A percentile compares a stretch with the other conserved stretches of the same genome.
These are phyloP conservation scores for Hyalella azteca DNA, from an alignment of 2,888 invertebrate species.

Conservation along the genomic window DNA sequence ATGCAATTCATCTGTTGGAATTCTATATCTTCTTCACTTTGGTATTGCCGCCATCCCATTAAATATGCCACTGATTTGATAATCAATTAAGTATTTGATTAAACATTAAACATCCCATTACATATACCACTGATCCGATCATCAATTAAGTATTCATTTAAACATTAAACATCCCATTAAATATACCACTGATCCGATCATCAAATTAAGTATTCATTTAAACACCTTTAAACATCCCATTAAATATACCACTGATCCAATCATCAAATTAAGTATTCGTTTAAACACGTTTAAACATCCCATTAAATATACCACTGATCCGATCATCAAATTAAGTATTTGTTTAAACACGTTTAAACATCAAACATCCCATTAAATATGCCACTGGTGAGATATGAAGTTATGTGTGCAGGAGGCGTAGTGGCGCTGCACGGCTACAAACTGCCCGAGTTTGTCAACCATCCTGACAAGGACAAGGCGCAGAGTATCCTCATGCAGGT, in stretches of 20 bases:
- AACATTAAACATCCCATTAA: neutral
- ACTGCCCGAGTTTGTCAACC: conserved; percentile 55
- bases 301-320: neutral
- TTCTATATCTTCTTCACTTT: no score
- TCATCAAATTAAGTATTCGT: neutral
- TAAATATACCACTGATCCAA: neutral
- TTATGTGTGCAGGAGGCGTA: conserved; percentile 61
- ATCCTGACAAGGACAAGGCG: neutral
- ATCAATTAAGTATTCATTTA: neutral
- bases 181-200: no score
- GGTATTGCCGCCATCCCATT: no score
- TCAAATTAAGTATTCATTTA: neutral
- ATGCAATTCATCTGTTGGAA: no score
- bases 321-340: neutral
- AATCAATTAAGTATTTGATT: neutral
- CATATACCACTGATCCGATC: neutral
- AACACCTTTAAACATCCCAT: no score
- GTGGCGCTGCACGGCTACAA: conserved; percentile 62
- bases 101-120: neutral
- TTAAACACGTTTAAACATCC: neutral
- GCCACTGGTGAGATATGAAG: no score
- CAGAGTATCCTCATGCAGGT: neutral
- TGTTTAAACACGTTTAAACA: neutral
- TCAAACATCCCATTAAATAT: no score
- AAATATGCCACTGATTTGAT: neutral